A percentile compares a stretch with the other conserved stretches of the same genome.
phyloP scores from a whole-genome alignment of 2,888 invertebrate species.

The Ochropacha duplaris region DNA sequence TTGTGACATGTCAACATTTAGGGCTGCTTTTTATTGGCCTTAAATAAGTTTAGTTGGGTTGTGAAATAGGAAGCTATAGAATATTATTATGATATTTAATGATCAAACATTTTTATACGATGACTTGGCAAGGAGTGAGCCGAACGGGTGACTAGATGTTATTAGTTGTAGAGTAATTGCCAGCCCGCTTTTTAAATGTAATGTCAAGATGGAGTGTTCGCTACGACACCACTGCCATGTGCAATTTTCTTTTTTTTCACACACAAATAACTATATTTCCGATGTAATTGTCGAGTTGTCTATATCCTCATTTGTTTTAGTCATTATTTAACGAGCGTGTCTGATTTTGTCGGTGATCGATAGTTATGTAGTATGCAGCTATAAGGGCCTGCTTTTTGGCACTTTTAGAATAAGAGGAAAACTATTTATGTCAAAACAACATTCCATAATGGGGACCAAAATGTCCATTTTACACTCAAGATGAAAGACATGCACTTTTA shows the following conservation, averaged over 20 bases:
- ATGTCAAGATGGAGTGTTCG: conserved; percentile 72
- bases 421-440: conserved; percentile 50
- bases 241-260: conserved; percentile 69
- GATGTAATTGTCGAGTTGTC: conserved; percentile 57
- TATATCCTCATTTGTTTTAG: conserved; percentile 66
- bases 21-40: conserved; percentile 25
- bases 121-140: conserved; percentile 37
- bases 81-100: conserved; percentile 27
- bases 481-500: conserved; percentile 43
- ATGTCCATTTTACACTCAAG: conserved; percentile 49
- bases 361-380: conserved; percentile 59
- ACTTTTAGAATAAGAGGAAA: conserved; percentile 32
- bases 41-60: conserved; percentile 14
- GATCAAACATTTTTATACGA: conserved; percentile 24
- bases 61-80: conserved; percentile 20
- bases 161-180: conserved; percentile 77
- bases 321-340: conserved; percentile 69
- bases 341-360: conserved; percentile 46
- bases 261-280: conserved; percentile 64
- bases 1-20: conserved; percentile 23
- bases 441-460: conserved; percentile 79
- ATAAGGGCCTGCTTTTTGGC: conserved; percentile 43
- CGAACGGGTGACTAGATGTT: conserved; percentile 70
- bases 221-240: conserved; percentile 80
- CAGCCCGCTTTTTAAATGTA: conserved; percentile 77